Evolutionary conservation across 2,888 invertebrate genomes (phyloP).

Genomic region (Trachelus iudaicus): DNA sequence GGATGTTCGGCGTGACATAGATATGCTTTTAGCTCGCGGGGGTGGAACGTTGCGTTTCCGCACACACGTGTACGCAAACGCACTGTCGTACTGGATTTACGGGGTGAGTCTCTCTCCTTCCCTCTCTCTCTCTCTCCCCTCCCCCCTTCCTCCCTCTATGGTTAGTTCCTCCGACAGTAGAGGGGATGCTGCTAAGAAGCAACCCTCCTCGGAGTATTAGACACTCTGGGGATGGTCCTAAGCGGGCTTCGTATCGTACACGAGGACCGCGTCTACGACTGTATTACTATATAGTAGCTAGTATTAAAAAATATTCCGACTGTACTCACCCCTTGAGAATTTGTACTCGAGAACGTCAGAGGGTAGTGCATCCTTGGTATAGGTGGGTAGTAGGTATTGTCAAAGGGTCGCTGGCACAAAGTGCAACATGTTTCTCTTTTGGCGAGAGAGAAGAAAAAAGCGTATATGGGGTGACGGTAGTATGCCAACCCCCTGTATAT

Average conservation of each 20-base stretch:
- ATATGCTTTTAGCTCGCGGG: conserved; percentile 64
- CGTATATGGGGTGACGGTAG: conserved; percentile 7
- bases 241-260: neutral
- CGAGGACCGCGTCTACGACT: neutral
- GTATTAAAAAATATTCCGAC: neutral
- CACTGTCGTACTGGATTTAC: conserved; percentile 2
- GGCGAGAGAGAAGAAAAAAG: conserved; percentile 6
- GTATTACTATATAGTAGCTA: neutral
- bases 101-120: neutral
- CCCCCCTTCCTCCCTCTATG: neutral
- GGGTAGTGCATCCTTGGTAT: neutral
- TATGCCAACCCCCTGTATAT: neutral
- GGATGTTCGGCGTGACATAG: conserved; percentile 59
- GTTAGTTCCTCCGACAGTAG: neutral
- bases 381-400: neutral
- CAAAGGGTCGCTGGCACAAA: conserved; percentile 34
- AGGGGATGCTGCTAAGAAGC: neutral
- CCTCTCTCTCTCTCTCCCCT: too few relatives aligned
- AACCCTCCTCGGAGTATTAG: neutral
- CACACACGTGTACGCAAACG: conserved; percentile 38
- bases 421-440: conserved; percentile 50
- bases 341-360: neutral
- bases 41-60: conserved; percentile 54
- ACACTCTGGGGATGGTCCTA: neutral
- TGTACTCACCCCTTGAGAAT: neutral